Conservation (phyloP, 2,113 vertebrate species). For the Castor canadensis region DNA sequence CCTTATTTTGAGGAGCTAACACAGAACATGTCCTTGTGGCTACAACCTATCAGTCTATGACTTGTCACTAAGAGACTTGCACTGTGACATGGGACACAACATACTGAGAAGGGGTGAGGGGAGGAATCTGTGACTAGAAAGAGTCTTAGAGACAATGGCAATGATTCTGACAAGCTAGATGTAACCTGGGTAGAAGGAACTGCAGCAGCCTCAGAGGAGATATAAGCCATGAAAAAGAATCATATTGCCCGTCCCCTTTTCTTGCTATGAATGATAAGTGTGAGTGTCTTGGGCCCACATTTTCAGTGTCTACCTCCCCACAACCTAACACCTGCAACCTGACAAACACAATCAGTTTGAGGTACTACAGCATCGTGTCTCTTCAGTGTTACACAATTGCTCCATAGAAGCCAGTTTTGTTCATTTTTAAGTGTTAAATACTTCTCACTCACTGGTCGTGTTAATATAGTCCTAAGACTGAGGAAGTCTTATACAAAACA, state of each 20-base stretch:
- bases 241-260: not conserved
- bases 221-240: not conserved
- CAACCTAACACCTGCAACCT: not conserved
- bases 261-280: not conserved
- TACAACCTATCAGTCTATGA: not conserved
- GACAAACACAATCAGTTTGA: not conserved
- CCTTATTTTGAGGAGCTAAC: not conserved
- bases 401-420: not conserved
- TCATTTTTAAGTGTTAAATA: not conserved
- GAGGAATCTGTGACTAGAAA: not conserved
- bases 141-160: not conserved
- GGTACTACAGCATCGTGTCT: not conserved
- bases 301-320: not conserved
- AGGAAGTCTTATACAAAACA: not conserved
- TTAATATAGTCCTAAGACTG: not conserved
- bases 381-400: not conserved
- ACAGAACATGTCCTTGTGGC: not conserved
- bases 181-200: not conserved
- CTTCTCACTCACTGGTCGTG: not conserved
- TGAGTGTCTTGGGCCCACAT: not conserved
- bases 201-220: not conserved
- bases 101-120: not conserved
- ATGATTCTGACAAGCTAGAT: not conserved
- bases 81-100: not conserved
- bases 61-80: not conserved